Evolutionary conservation across 2,797 vertebrate species (phyloP).

Genomic region (Coregonus sp.): DNA sequence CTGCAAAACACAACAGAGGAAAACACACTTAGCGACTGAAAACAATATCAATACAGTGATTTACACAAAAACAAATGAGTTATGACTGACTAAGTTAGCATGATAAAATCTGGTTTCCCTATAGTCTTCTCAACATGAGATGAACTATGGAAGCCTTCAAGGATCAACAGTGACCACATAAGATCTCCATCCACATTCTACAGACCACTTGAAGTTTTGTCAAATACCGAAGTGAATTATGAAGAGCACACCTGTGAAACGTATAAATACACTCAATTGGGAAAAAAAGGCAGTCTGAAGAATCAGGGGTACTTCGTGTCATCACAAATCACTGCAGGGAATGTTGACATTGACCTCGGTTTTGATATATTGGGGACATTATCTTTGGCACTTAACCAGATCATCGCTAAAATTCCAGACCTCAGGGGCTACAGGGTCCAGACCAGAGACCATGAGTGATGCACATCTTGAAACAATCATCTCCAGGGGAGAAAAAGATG

Average conservation of each 20-base stretch:
- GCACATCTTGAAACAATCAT: background rate
- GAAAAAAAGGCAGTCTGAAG: background rate
- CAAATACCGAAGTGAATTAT: too few relatives aligned
- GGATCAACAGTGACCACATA: too few relatives aligned
- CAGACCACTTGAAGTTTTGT: too few relatives aligned
- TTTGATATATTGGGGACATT: background rate
- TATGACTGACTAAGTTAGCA: too few relatives aligned
- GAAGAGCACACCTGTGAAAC: background rate
- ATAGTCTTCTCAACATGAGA: too few relatives aligned
- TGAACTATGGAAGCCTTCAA: too few relatives aligned
- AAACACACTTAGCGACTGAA: background rate
- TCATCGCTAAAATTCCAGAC: background rate
- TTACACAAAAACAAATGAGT: background rate
- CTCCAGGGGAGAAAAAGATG: background rate
- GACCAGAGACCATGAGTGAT: background rate
- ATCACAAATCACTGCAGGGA: background rate
- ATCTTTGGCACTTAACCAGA: background rate
- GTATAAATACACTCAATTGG: background rate
- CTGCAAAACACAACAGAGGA: constrained; percentile 62
- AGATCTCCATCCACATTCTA: too few relatives aligned
- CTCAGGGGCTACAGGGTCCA: background rate
- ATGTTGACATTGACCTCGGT: background rate
- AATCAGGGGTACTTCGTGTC: too few relatives aligned
- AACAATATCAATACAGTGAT: background rate
- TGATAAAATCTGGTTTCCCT: too few relatives aligned